A percentile compares a stretch with the other conserved stretches of the same genome.
Conservation (phyloP, 2,113 vertebrate species). For the Phalacrocorax aristotelis region DNA sequence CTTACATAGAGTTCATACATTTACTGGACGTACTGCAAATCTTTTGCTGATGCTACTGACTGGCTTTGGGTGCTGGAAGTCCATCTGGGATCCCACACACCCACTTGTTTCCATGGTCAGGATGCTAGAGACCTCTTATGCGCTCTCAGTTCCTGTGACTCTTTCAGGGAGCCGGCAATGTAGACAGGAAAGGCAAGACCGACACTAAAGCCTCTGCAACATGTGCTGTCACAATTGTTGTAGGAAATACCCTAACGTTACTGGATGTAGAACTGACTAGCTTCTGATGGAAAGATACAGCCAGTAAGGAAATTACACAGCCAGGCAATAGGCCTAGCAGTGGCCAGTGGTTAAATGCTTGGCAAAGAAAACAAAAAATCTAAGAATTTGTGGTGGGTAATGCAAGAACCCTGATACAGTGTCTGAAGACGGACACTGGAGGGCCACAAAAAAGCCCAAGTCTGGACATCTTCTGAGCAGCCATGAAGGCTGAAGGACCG, state of each 20-base stretch:
- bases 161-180: not conserved
- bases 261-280: not conserved
- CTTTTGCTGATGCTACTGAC: not conserved
- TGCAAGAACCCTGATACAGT: not conserved
- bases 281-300: not conserved
- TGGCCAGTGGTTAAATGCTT: not conserved
- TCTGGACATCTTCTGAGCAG: not conserved
- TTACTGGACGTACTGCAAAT: not conserved
- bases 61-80: not conserved
- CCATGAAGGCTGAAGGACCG: not conserved
- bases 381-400: not conserved
- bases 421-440: not conserved
- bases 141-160: not conserved
- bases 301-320: not conserved
- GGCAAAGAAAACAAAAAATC: not conserved
- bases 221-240: not conserved
- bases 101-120: not conserved
- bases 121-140: not conserved
- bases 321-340: not conserved
- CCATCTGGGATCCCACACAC: not conserved
- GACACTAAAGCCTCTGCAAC: not conserved
- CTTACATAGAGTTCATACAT: not conserved
- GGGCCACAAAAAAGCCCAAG: not conserved
- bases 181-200: not conserved
- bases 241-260: not conserved